Evolutionary conservation across 2,888 invertebrate species (phyloP).

Genomic region (Scotopteryx bipunctaria): DNA sequence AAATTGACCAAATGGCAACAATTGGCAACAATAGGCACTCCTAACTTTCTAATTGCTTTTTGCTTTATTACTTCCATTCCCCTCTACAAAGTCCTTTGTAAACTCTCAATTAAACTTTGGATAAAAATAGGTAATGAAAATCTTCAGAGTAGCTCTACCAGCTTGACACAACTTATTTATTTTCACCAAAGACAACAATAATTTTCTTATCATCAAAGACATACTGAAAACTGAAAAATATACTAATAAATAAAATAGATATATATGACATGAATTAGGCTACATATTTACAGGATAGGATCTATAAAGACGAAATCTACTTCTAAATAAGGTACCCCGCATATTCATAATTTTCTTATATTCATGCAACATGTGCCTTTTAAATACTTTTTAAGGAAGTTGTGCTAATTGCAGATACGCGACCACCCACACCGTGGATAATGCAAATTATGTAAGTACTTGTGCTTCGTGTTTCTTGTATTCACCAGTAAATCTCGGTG

Average conservation of each 20-base stretch:
- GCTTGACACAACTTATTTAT: background rate
- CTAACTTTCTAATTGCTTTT: conserved; percentile 22
- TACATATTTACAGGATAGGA: no score
- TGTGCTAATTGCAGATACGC: conserved; percentile 39
- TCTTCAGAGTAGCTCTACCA: no score
- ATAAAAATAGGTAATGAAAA: conserved; percentile 12
- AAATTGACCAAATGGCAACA: conserved; percentile 8
- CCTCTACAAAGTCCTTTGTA: conserved; percentile 19
- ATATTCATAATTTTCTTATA: background rate
- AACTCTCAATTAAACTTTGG: conserved; percentile 10
- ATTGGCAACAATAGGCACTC: conserved; percentile 11
- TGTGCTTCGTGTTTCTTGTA: conserved; percentile 45
- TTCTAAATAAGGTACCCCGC: no score
- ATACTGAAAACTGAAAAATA: no score
- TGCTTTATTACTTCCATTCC: conserved; percentile 15
- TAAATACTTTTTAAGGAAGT: conserved; percentile 1
- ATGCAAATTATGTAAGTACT: conserved; percentile 46
- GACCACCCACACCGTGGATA: conserved; percentile 60
- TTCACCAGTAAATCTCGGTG: conserved; percentile 42
- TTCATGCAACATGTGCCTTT: background rate
- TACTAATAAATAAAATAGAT: no score
- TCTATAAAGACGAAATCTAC: no score
- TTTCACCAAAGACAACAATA: no score
- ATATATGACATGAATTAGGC: no score
- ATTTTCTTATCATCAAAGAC: no score